Base-by-base conservation (phyloP, 2,797 vertebrate genomes). In the Rhabdophis nuchalis region DNA sequence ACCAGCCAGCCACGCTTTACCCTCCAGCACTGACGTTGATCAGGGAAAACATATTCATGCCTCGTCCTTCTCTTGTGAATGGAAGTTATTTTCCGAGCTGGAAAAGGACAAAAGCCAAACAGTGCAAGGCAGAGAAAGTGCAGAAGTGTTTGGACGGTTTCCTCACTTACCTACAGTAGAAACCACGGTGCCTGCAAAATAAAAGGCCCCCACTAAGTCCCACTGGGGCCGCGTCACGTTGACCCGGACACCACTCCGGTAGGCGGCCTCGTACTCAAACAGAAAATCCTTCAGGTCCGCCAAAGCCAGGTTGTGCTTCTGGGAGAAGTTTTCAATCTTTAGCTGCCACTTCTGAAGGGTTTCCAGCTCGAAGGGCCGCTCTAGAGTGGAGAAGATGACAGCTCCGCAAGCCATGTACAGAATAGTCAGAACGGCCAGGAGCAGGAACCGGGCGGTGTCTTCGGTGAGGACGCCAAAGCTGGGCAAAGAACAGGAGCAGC, bases 181-280 rank as follows among this genome's bases (percentile, higher is more conserved):
- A 88, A 99, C 99, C 91, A 99, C 99, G 18, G 99, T 99, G 93
- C 98, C 98, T 94, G 99, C 99, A 97, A 99, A 99, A 96, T 99
- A 99, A 96, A 99, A 99, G 1, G 99, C 98, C 10, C 99, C 99
- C 0, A 98, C 97, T 96, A 99, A 99, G 96, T 99, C 99, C 99
- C 99, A 99, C 0, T 99, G 97, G 14, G 98, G 98, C 82, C 98
- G 97, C 93, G 98, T 96, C 32, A 94, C 94, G 96, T 98, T 98
- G 96, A 98, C 98, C 0, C 98, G 98, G 95, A 99, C 98, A 10
- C 99, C 99, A 5, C 98, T 98, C 77, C 98, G 97, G 91, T 97
- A 98, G 92, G 99, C 99, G 96, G 98, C 98, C 97, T 99, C 99
- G 90, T 98, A 99, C 96, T 97, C 98, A 92, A 98, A 97, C 25